Conservation (phyloP, 2,113 vertebrate genomes). For the Proterorhinus semilunaris region DNA sequence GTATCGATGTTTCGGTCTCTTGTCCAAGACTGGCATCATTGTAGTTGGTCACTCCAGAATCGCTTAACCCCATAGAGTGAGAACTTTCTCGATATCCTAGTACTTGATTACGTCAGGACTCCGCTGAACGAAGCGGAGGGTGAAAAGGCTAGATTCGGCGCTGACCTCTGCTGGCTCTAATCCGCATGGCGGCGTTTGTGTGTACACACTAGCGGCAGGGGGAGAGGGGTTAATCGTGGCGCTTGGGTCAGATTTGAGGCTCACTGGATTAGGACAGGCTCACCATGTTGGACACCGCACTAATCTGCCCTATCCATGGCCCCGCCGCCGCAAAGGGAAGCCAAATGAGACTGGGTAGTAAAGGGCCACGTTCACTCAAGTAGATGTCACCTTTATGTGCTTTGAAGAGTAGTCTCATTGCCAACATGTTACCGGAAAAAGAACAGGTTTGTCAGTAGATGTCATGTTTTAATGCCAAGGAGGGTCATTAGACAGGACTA, state of each 20-base stretch:
- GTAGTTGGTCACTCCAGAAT: too few species aligned
- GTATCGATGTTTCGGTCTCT: too few species aligned
- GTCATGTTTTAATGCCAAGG: too few species aligned
- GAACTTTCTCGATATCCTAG: too few species aligned
- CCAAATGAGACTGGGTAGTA: not conserved
- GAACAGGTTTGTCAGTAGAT: too few species aligned
- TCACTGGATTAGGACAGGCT: slow-evolving; percentile 68
- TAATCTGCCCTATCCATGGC: slow-evolving; percentile 62
- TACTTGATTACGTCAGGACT: not conserved
- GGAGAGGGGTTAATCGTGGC: slow-evolving; percentile 64
- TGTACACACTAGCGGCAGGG: slow-evolving; percentile 37
- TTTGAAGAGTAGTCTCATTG: too few species aligned
- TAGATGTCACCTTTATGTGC: too few species aligned
- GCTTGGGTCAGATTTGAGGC: slow-evolving; percentile 66
- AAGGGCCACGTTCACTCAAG: too few species aligned
- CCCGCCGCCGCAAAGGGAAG: slow-evolving; percentile 11
- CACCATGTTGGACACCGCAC: slow-evolving; percentile 54
- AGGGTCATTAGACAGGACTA: too few species aligned
- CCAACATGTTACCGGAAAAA: too few species aligned
- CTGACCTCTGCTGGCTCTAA: slow-evolving; percentile 57
- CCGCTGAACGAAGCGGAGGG: not conserved
- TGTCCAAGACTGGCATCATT: too few species aligned
- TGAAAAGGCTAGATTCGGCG: slow-evolving; percentile 22
- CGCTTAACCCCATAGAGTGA: too few species aligned
- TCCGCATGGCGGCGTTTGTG: slow-evolving; percentile 34